A percentile compares a stretch with the other conserved stretches of the same genome.
Evolutionary conservation across 2,113 vertebrate genomes (phyloP).

Genomic region (Vicugna pacos): DNA sequence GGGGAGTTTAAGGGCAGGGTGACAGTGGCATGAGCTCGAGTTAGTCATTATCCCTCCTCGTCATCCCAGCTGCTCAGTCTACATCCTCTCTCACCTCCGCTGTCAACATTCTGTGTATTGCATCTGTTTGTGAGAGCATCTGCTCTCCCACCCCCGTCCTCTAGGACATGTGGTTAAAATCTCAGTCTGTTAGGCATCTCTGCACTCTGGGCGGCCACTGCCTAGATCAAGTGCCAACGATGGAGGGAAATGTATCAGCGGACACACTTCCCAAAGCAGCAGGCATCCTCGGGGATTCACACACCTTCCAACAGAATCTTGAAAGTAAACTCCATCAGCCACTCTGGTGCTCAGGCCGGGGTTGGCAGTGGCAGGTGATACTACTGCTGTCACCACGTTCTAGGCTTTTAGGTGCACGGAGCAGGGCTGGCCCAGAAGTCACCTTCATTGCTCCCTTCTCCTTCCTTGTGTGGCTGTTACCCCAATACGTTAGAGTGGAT

Average conservation of each 20-base stretch:
- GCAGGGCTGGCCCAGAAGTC: background rate
- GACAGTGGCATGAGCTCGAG: background rate
- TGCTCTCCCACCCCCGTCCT: background rate
- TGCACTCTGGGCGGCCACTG: background rate
- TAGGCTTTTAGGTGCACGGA: background rate
- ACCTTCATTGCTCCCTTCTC: background rate
- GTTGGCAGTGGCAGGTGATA: background rate
- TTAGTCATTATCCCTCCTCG: background rate
- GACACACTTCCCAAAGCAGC: background rate
- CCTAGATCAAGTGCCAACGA: background rate
- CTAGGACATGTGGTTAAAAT: background rate
- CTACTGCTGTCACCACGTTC: background rate
- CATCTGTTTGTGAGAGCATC: background rate
- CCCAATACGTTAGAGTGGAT: rapidly evolving
- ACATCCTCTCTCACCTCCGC: background rate
- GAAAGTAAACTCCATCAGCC: background rate
- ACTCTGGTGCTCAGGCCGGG: background rate
- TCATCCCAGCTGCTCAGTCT: background rate
- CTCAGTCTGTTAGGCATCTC: background rate
- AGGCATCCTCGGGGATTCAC: background rate
- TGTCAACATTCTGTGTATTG: background rate
- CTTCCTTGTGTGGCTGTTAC: background rate
- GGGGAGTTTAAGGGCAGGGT: no score
- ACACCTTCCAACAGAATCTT: background rate
- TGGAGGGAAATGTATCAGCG: background rate